phyloP scores from a whole-genome alignment of 1,140 invertebrate species.

The Saxidomus purpurata region DNA sequence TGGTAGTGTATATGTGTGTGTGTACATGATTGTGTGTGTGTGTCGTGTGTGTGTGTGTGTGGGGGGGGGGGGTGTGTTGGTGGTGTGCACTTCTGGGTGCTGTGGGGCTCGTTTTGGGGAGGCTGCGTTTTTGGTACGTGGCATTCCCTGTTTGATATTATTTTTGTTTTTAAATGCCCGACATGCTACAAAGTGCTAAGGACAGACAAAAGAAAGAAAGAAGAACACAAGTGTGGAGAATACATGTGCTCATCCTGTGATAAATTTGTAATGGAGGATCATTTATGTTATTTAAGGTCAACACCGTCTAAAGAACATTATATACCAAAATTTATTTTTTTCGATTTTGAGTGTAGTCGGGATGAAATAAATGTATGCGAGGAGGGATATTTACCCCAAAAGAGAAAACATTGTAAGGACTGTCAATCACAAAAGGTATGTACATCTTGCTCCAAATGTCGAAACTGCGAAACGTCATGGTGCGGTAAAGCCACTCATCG shows the following conservation, averaged over 20 bases:
- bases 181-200: conserved; percentile 28
- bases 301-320: background rate
- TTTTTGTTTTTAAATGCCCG: conserved; percentile 13
- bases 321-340: conserved; percentile 1
- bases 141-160: no score
- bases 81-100: no score
- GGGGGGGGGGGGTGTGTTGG: no score
- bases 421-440: conserved; percentile 15
- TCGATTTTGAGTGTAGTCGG: background rate
- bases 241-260: conserved; percentile 16
- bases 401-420: background rate
- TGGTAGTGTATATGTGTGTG: no score
- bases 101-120: no score
- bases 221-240: background rate
- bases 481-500: conserved; percentile 7
- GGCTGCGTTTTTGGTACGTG: no score
- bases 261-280: background rate
- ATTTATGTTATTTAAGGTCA: background rate
- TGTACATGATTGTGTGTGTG: no score
- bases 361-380: background rate
- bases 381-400: background rate
- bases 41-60: no score
- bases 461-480: conserved; percentile 8
- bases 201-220: background rate
- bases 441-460: conserved; percentile 25